These are phyloP conservation scores for Unio delphinus DNA, from an alignment of 2,888 invertebrate genomes.

Conservation along the genomic window DNA sequence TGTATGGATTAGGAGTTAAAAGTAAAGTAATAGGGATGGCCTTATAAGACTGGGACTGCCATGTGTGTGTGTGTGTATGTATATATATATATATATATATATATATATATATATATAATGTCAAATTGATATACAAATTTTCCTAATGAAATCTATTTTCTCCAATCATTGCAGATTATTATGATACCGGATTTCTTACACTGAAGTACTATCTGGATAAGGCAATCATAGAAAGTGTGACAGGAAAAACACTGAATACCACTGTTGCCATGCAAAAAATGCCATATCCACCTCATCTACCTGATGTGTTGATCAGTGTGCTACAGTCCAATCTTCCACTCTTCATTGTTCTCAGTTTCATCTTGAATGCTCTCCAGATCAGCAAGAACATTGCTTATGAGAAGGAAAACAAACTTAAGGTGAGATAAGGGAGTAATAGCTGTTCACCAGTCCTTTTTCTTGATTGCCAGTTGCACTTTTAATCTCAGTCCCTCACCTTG, in stretches of 20 bases:
- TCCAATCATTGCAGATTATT: slow-evolving; percentile 74
- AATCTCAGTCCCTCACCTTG: no score
- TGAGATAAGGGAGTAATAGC: slow-evolving; percentile 17
- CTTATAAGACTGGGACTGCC: no score
- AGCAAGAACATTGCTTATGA: slow-evolving; percentile 83
- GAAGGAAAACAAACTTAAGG: slow-evolving; percentile 77
- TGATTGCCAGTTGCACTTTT: no score
- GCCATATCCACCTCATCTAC: slow-evolving; percentile 82
- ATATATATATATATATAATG: no score
- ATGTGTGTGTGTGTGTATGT: no score
- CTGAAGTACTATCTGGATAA: slow-evolving; percentile 77
- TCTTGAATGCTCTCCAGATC: slow-evolving; percentile 85
- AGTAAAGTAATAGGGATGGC: no score
- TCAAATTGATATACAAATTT: no score
- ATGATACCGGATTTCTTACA: slow-evolving; percentile 78
- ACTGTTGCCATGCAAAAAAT: slow-evolving; percentile 76
- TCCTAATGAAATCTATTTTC: no score
- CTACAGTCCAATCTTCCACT: slow-evolving; percentile 81
- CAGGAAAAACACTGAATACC: slow-evolving; percentile 67
- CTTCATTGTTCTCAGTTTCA: slow-evolving; percentile 85
- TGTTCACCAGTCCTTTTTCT: no score
- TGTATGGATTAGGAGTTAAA: no score
- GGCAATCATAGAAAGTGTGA: slow-evolving; percentile 65
- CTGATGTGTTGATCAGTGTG: slow-evolving; percentile 79
- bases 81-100: no score